Percentiles rank a stretch among this genome's conserved stretches.
Evolutionary conservation across 2,888 invertebrate genomes (phyloP).

Genomic region (Tenodera sinensis): DNA sequence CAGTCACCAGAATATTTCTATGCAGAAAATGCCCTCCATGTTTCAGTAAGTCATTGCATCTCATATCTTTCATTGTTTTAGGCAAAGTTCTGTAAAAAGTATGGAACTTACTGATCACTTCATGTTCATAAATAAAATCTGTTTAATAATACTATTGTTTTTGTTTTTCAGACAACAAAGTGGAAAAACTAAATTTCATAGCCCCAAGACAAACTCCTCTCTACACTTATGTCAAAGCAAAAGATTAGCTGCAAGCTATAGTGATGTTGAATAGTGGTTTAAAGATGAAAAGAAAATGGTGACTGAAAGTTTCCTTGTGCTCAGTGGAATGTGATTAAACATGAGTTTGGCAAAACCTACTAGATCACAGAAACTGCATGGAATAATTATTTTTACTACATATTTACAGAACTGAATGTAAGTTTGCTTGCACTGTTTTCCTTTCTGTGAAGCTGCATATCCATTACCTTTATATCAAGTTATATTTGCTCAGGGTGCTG

Average conservation of each 20-base stretch:
- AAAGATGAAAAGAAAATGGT: background rate
- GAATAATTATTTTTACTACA: too few species aligned
- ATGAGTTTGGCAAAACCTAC: too few species aligned
- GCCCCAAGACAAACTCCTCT: too few species aligned
- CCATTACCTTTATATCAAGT: too few species aligned
- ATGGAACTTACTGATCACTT: background rate
- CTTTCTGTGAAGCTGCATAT: too few species aligned
- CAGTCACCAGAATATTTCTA: constrained; percentile 69
- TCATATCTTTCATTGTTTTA: background rate
- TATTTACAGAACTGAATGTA: too few species aligned
- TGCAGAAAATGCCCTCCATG: constrained; percentile 65
- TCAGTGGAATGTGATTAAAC: too few species aligned
- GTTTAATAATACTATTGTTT: background rate
- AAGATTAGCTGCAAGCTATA: too few species aligned
- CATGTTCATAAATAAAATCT: background rate
- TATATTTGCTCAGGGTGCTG: too few species aligned
- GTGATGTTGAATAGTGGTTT: background rate
- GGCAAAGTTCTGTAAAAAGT: background rate
- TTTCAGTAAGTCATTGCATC: constrained; percentile 38
- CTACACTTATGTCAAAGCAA: too few species aligned
- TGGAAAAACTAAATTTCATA: constrained; percentile 1
- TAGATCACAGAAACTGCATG: too few species aligned
- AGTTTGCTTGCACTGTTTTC: too few species aligned
- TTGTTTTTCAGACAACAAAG: constrained; percentile 21
- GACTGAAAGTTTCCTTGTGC: background rate